Evolutionary conservation across 1,140 invertebrate genomes (phyloP).

Genomic region (Hyphantria cunea): DNA sequence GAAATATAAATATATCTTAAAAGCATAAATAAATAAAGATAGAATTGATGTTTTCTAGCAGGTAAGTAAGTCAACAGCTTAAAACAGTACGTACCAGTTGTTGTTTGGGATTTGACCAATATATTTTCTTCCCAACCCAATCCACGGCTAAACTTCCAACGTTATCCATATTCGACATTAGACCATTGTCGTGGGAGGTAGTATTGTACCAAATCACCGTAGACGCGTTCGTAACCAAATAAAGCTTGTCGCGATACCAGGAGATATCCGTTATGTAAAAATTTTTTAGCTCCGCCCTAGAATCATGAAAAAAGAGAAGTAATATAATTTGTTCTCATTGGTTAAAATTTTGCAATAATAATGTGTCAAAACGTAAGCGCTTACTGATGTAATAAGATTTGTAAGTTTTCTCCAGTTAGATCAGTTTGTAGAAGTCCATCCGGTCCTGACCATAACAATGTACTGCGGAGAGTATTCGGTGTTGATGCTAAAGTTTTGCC

Average conservation of each 20-base stretch:
- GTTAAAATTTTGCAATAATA: background rate
- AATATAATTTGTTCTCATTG: background rate
- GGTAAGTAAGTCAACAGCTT: too few relatives aligned
- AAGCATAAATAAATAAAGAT: background rate
- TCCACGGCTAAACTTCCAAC: conserved; percentile 92
- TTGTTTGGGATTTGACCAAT: conserved; percentile 94
- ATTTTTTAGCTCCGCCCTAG: conserved; percentile 78
- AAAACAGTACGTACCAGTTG: conserved; percentile 89
- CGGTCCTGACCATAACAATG: conserved; percentile 87
- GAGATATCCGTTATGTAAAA: conserved; percentile 85
- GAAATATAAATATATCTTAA: conserved; percentile 5
- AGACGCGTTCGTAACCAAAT: conserved; percentile 89
- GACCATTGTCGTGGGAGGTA: conserved; percentile 81
- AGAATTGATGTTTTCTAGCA: background rate
- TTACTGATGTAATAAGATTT: conserved; percentile 84
- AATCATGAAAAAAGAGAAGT: conserved; percentile 43
- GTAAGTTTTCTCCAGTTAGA: conserved; percentile 87
- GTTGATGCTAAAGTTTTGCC: conserved; percentile 84
- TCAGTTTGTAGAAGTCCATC: conserved; percentile 88
- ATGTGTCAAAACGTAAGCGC: conserved; percentile 52
- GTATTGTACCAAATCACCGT: conserved; percentile 87
- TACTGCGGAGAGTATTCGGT: conserved; percentile 78
- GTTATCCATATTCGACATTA: conserved; percentile 85
- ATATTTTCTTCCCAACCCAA: conserved; percentile 93
- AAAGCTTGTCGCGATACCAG: conserved; percentile 87